Evolutionary conservation across 2,113 vertebrate species (phyloP), one percentile per base, ranked within the genome.

Genomic region (Dascyllus trimaculatus): DNA sequence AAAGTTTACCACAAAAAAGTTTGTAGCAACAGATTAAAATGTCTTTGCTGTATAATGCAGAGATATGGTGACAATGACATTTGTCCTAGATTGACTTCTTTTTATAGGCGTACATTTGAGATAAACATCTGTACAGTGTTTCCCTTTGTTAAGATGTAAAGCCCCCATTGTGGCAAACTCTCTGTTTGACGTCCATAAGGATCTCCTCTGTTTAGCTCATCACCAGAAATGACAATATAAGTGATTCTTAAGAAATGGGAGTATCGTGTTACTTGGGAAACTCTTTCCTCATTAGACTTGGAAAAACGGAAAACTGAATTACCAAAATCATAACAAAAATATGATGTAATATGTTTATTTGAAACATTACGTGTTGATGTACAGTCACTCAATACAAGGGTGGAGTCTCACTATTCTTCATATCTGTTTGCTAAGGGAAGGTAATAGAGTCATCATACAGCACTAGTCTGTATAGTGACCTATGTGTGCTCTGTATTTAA

Each of bases 361-460:
- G 14, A 2, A 75, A 53, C 62, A 51, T 46, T 49, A 0, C 61
- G 19, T 17, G 67, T 57, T 80, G 26, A 75, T 80, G 59, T 43
- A 25, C n/a, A 72, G n/a, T 51, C 25, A 11, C 26, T 71, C 24
- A 60, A n/a, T 60, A 65, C 57, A 66, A 40, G 89, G 91, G 86
- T 85, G 89, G 86, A 88, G 89, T 72, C 21, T 62, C 2, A 24
- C 54, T 73, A 60, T 75, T 85, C 56, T 80, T 73, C 21, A 18
- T 76, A 43, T 71, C 7, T 93, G 91, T 91, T 91, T 91, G 84
- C 75, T 49, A 19, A 92, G 81, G 91, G 90, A 81, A 29, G 78
- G 72, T 38, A 51, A 4, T 38, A 45, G 38, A 82, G 21, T 74
- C 49, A 49, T 71, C 49, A 32, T 11, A 14, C 40, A 80, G 59